phyloP scores from a whole-genome alignment of 2,797 vertebrate genomes.

The Hydrocynus forskahlii region DNA sequence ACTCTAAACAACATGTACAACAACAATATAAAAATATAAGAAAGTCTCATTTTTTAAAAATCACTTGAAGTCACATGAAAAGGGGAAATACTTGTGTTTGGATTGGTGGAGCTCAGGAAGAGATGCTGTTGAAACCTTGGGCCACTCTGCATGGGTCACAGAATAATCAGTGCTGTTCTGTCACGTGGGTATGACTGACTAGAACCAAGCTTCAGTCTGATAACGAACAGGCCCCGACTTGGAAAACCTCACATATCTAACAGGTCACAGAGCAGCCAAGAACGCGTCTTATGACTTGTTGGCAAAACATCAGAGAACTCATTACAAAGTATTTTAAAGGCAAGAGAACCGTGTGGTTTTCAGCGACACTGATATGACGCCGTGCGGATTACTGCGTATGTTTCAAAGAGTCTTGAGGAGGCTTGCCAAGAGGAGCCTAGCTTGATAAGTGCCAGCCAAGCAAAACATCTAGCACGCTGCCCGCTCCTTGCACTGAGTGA shows the following conservation, averaged over 20 bases:
- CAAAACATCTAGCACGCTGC: constrained; percentile 36
- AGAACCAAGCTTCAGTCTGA: background rate
- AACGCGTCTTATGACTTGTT: constrained; percentile 16
- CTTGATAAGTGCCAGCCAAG: constrained; percentile 43
- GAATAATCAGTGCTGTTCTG: background rate
- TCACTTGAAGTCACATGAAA: too few species aligned
- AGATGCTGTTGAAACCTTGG: background rate
- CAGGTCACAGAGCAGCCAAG: background rate
- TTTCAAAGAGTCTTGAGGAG: constrained; percentile 11
- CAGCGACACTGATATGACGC: constrained; percentile 6
- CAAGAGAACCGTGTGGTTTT: constrained; percentile 6
- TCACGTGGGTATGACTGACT: background rate
- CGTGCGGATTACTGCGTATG: background rate
- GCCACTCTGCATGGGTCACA: background rate
- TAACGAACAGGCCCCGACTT: background rate
- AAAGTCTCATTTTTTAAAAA: background rate
- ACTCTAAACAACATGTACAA: background rate
- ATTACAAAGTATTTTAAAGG: background rate
- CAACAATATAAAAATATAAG: background rate
- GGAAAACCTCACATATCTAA: background rate
- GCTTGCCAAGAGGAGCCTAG: constrained; percentile 29
- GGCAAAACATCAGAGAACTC: constrained; percentile 22
- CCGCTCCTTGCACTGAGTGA: constrained; percentile 1
- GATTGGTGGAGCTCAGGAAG: background rate
- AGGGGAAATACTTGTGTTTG: background rate